Evolutionary conservation across 1,140 invertebrate genomes (phyloP).

Genomic region (Bombus ignitus): DNA sequence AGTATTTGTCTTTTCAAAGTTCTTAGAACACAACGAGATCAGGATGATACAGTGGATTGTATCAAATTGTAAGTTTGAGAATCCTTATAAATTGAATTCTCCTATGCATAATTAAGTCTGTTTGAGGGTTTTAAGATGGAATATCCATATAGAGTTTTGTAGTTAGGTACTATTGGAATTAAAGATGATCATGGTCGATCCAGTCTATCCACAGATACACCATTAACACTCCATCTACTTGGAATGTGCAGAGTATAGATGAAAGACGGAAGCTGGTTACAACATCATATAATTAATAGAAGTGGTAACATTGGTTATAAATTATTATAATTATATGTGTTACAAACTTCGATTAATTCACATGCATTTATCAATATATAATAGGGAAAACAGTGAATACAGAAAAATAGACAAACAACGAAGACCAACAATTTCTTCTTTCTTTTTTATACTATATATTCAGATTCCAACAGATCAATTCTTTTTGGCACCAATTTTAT

Average conservation of each 20-base stretch:
- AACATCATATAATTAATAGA: slow-evolving; percentile 22
- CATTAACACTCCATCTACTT: slow-evolving; percentile 8
- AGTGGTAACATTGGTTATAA: slow-evolving; percentile 28
- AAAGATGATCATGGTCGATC: background rate
- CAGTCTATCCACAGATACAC: slow-evolving; percentile 27
- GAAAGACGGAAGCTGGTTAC: slow-evolving; percentile 15
- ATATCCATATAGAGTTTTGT: background rate
- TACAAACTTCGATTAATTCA: slow-evolving; percentile 7
- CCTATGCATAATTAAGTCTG: slow-evolving; percentile 22
- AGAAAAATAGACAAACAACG: slow-evolving; percentile 19
- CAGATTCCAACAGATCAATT: slow-evolving; percentile 23
- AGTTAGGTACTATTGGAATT: slow-evolving; percentile 30
- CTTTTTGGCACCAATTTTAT: slow-evolving; percentile 39
- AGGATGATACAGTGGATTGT: slow-evolving; percentile 17
- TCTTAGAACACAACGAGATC: slow-evolving; percentile 49
- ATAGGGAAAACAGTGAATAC: slow-evolving; percentile 18
- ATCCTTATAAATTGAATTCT: slow-evolving; percentile 15
- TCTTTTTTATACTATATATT: background rate
- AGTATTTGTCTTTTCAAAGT: background rate
- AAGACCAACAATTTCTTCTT: slow-evolving; percentile 18
- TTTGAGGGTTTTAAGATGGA: slow-evolving; percentile 12
- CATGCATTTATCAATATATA: slow-evolving; percentile 4
- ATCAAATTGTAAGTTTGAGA: slow-evolving; percentile 26
- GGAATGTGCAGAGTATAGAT: slow-evolving; percentile 27
- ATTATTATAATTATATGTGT: slow-evolving; percentile 33